A percentile compares a stretch with the other conserved stretches of the same genome.
These are phyloP conservation scores for Acanthoscelides obtectus DNA, from an alignment of 2,888 invertebrate genomes.

Conservation along the genomic window DNA sequence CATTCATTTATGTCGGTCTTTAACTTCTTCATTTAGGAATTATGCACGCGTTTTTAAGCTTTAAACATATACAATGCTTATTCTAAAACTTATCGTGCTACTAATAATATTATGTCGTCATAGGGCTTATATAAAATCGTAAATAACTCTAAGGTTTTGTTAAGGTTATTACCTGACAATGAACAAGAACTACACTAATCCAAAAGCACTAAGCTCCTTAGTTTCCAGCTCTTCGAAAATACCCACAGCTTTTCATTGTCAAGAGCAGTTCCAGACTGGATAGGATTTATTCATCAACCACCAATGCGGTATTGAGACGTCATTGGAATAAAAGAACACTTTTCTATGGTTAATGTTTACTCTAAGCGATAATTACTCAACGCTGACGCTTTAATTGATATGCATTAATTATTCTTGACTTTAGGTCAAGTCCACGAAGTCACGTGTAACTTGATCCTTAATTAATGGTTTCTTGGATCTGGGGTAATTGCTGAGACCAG, in stretches of 20 bases:
- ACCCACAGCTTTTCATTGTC: neutral
- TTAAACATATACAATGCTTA: too few species aligned
- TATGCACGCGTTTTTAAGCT: too few species aligned
- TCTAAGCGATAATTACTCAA: neutral
- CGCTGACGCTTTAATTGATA: neutral
- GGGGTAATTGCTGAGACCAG: neutral
- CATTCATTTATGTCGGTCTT: too few species aligned
- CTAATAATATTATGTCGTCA: too few species aligned
- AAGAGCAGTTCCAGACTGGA: neutral
- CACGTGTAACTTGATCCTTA: neutral
- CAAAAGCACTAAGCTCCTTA: neutral
- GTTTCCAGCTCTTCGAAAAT: neutral
- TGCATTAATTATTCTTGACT: neutral
- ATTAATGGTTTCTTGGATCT: neutral
- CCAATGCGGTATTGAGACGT: neutral
- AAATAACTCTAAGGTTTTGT: too few species aligned
- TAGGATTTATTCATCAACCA: neutral
- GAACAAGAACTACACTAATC: neutral
- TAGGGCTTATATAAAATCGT: too few species aligned
- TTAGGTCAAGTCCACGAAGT: neutral
- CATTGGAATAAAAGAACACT: neutral
- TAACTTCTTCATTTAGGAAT: too few species aligned
- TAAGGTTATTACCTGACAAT: neutral
- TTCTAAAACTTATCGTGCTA: too few species aligned
- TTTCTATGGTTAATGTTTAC: neutral